Conservation (phyloP, 2,113 vertebrate genomes). For the Cyprinodon tularosa region DNA sequence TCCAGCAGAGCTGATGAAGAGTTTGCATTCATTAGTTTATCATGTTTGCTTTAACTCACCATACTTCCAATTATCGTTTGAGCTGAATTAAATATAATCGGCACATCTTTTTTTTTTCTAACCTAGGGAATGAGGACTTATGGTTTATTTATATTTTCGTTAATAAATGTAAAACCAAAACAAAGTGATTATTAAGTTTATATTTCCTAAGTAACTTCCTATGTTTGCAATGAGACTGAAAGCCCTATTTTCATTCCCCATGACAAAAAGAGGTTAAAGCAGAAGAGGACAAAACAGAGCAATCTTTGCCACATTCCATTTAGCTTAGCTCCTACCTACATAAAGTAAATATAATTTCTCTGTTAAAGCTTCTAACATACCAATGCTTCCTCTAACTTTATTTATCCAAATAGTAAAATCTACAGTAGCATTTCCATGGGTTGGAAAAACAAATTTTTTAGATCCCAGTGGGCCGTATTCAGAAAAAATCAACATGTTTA, state of each 20-base stretch:
- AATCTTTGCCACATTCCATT: not conserved
- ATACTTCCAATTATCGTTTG: not conserved
- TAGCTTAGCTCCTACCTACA: not conserved
- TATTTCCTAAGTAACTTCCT: too few species aligned
- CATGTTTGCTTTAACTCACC: not conserved
- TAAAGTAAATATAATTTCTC: not conserved
- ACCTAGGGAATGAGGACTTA: not conserved
- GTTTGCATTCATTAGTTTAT: not conserved
- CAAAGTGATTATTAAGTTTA: too few species aligned
- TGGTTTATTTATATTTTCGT: not conserved
- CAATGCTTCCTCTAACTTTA: not conserved
- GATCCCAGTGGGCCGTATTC: too few species aligned
- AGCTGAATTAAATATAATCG: not conserved
- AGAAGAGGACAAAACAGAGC: too few species aligned
- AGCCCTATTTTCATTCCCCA: too few species aligned
- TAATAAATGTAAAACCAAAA: too few species aligned
- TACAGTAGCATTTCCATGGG: not conserved
- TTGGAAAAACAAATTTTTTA: not conserved
- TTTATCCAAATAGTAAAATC: not conserved
- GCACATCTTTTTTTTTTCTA: not conserved
- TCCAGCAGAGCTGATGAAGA: slow-evolving; percentile 4
- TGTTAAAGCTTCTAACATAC: not conserved
- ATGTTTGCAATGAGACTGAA: too few species aligned
- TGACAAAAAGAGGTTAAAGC: too few species aligned
- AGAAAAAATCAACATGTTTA: too few species aligned